phyloP scores from a whole-genome alignment of 2,888 invertebrate species.

The Nephrocerus scutellatus region DNA sequence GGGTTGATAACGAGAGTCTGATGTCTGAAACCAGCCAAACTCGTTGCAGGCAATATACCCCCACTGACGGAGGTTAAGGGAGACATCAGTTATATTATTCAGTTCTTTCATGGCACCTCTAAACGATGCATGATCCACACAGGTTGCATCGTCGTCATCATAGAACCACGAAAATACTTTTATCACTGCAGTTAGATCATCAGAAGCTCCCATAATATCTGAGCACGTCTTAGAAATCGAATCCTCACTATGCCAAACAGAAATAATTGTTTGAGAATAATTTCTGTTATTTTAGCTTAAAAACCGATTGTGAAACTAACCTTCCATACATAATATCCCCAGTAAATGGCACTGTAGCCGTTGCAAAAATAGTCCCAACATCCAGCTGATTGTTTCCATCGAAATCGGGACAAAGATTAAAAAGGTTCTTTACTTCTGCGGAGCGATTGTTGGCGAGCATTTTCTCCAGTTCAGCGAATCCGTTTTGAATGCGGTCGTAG shows the following conservation, averaged over 20 bases:
- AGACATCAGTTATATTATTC: no score
- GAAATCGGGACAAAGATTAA: constrained; percentile 40
- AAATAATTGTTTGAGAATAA: no score
- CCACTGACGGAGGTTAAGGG: constrained; percentile 71
- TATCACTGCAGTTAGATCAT: no score
- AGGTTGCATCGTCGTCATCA: no score
- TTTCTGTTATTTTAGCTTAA: no score
- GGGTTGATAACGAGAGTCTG: constrained; percentile 55
- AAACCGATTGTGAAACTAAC: no score
- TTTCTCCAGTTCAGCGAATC: constrained; percentile 37
- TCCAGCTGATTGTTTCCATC: constrained; percentile 37
- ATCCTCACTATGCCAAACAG: no score
- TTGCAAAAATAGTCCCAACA: constrained; percentile 37
- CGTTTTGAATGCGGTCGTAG: constrained; percentile 37
- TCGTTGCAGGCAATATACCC: constrained; percentile 79
- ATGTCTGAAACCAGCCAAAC: constrained; percentile 77
- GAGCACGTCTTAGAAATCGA: no score
- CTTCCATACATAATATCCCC: constrained; percentile 36
- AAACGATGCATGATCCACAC: no score
- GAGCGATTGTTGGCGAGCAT: constrained; percentile 33
- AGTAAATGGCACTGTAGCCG: constrained; percentile 37
- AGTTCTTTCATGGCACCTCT: no score
- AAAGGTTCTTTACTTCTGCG: constrained; percentile 31
- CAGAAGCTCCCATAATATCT: no score
- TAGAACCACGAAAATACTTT: no score